Percentiles rank a stretch among this genome's conserved stretches.
These are phyloP conservation scores for Andricus curvator DNA, from an alignment of 2,888 invertebrate genomes.

Conservation along the genomic window DNA sequence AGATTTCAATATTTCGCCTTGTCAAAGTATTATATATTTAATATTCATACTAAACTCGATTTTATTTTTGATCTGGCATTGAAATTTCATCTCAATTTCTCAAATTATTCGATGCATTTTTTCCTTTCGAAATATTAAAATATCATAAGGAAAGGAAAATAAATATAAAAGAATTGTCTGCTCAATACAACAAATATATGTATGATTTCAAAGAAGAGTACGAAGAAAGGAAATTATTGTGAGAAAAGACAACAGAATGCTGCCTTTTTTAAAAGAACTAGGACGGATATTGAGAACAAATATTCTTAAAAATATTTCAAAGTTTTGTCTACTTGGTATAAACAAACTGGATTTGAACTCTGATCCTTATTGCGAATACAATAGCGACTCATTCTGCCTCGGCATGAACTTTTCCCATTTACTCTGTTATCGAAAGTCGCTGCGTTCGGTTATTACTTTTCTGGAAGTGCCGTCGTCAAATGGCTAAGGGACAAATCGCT, in stretches of 20 bases:
- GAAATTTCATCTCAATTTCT: no score
- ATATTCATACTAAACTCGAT: no score
- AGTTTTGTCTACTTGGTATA: conserved; percentile 23
- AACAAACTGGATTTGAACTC: conserved; percentile 26
- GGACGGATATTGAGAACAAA: conserved; percentile 13
- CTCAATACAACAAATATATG: not conserved
- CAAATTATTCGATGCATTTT: no score
- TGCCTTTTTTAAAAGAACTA: not conserved
- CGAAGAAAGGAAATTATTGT: not conserved
- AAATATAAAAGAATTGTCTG: not conserved
- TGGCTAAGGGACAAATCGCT: conserved; percentile 30
- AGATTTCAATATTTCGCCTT: no score
- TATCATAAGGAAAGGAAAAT: not conserved
- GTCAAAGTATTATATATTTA: no score
- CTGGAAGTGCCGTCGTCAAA: conserved; percentile 21
- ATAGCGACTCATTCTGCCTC: conserved; percentile 25
- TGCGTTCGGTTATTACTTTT: conserved; percentile 32
- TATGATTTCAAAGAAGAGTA: not conserved
- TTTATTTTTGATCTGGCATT: no score
- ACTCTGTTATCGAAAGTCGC: conserved; percentile 35
- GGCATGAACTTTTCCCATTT: conserved; percentile 38
- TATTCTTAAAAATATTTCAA: conserved; percentile 33
- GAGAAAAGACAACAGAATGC: not conserved
- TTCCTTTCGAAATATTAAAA: not conserved
- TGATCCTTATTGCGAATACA: conserved; percentile 39